Base-by-base conservation (phyloP, 2,888 invertebrate species). In the Strigamia maritima region DNA sequence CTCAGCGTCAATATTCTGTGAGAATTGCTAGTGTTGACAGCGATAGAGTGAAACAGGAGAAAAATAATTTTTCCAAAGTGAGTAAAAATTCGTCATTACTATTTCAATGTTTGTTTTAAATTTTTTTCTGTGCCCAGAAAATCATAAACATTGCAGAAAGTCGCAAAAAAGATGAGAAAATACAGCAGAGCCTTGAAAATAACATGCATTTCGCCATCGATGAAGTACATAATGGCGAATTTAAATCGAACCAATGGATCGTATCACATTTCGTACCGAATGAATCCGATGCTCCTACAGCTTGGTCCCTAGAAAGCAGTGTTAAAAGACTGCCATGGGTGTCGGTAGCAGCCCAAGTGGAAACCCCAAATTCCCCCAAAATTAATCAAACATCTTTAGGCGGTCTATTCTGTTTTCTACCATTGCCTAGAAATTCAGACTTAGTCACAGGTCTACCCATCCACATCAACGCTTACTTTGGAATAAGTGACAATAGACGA, bases 61-160 rank as follows among this genome's bases (percentile, higher is more conserved):
- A 97, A 97, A 86, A 94, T 97, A 31, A 89, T 91, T 1, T 96
- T 93, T 84, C 93, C 94, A 0, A 94, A 94, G n/a, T n/a, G n/a
- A n/a, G n/a, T n/a, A n/a, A n/a, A n/a, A n/a, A n/a, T n/a, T n/a
- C n/a, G n/a, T n/a, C n/a, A 40, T 10, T 10, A 40, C 40, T 40
- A 40, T 10, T 40, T 40, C 14, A 40, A n/a, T n/a, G n/a, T n/a
- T n/a, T 40, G 40, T 8, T 40, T 40, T 8, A 8, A 40, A 40
- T 40, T 40, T 8, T 40, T n/a, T n/a, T n/a, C n/a, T n/a, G n/a
- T n/a, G n/a, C n/a, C n/a, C n/a, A 40, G 40, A 14, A 40, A 40
- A 40, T 40, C 8, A 40, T 10, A 40, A 40, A 40, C 8, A 14
- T 40, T 40, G 40, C 40, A 10, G 40, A 8, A 40, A 10, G 8